Evolutionary conservation across 2,888 invertebrate species (phyloP).

Genomic region (Anoplius nigerrimus): DNA sequence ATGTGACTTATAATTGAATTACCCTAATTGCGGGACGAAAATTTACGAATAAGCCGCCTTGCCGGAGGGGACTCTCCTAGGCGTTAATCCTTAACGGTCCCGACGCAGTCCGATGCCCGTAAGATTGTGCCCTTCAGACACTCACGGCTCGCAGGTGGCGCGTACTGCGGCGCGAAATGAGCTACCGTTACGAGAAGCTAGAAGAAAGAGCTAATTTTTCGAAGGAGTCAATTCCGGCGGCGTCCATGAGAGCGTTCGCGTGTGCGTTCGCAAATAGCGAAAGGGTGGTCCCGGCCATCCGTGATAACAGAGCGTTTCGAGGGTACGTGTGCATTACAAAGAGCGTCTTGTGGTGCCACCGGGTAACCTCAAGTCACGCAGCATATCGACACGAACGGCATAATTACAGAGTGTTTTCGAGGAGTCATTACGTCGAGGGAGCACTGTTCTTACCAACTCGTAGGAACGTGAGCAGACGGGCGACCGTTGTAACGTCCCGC

Average conservation of each 20-base stretch:
- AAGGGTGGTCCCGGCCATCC: slow-evolving; percentile 37
- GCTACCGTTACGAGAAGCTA: too few relatives aligned
- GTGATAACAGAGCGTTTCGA: slow-evolving; percentile 38
- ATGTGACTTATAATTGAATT: slow-evolving; percentile 64
- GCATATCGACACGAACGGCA: slow-evolving; percentile 52
- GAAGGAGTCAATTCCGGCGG: too few relatives aligned
- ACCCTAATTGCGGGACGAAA: slow-evolving; percentile 57
- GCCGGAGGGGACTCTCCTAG: slow-evolving; percentile 1
- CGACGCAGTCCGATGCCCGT: too few relatives aligned
- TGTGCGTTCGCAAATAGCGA: slow-evolving; percentile 6
- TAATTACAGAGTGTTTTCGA: slow-evolving; percentile 45
- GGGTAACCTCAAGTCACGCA: slow-evolving; percentile 53
- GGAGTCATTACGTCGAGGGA: slow-evolving; percentile 20
- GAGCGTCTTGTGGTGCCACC: slow-evolving; percentile 43
- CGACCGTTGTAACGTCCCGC: slow-evolving; percentile 6
- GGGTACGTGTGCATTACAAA: slow-evolving; percentile 37
- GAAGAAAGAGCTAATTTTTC: too few relatives aligned
- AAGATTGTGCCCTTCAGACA: too few relatives aligned
- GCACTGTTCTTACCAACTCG: slow-evolving; percentile 34
- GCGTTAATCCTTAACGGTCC: neutral
- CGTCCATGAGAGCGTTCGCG: too few relatives aligned
- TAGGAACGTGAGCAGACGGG: neutral
- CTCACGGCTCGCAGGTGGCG: too few relatives aligned
- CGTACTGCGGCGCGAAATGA: too few relatives aligned
- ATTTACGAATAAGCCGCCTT: slow-evolving; percentile 30